Evolutionary conservation across 2,888 invertebrate genomes (phyloP).

Genomic region (Panzeria rudis): DNA sequence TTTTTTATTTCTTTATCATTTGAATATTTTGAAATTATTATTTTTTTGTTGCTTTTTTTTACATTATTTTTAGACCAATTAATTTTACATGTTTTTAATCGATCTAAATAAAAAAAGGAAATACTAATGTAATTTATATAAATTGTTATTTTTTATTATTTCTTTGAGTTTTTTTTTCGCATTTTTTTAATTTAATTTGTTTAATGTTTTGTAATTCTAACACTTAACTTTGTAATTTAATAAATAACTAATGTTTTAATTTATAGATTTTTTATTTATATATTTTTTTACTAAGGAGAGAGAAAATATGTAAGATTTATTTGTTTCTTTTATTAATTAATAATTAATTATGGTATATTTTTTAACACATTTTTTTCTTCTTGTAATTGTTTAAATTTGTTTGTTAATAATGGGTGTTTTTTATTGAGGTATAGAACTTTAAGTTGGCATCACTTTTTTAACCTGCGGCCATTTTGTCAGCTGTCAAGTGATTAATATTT

Average conservation of each 20-base stretch:
- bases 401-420: conserved; percentile 28
- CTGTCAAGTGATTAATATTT: too few relatives aligned
- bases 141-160: conserved; percentile 61
- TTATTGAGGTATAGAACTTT: too few relatives aligned
- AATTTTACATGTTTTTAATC: conserved; percentile 57
- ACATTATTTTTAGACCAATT: conserved; percentile 55
- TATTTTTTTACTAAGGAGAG: conserved; percentile 68
- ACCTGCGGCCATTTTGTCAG: too few relatives aligned
- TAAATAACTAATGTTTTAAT: conserved; percentile 79
- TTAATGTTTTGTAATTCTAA: conserved; percentile 79
- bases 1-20: conserved; percentile 81
- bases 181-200: conserved; percentile 73
- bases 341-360: conserved; percentile 78
- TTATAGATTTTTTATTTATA: conserved; percentile 58
- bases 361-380: conserved; percentile 66
- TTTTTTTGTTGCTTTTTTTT: conserved; percentile 64
- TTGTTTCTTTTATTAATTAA: conserved; percentile 65
- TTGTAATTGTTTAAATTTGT: conserved; percentile 29
- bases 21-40: conserved; percentile 77
- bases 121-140: conserved; percentile 70
- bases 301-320: conserved; percentile 71
- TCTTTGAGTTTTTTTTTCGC: conserved; percentile 52
- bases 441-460: too few relatives aligned
- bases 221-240: conserved; percentile 80
- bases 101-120: conserved; percentile 73